A percentile compares a stretch with the other conserved stretches of the same genome.
phyloP scores from a whole-genome alignment of 2,888 invertebrate species.

The Melinaea menophilus region DNA sequence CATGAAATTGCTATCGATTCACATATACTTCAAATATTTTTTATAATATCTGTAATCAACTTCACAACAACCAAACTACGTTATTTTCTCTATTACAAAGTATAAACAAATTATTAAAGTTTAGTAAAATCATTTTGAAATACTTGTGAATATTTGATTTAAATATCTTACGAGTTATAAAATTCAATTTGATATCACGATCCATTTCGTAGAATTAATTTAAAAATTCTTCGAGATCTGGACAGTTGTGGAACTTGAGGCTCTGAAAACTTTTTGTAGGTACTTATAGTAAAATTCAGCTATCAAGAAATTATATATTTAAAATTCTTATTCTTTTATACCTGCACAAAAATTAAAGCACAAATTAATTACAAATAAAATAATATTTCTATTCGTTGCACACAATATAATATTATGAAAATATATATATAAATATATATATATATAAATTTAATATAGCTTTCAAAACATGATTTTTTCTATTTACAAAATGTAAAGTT shows the following conservation, averaged over 20 bases:
- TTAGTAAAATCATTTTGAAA: slow-evolving; percentile 20
- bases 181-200: slow-evolving; percentile 46
- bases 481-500: no score
- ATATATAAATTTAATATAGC: background rate
- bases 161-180: slow-evolving; percentile 33
- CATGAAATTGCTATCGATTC: background rate
- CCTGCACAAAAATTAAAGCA: no score
- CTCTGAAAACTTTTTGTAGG: slow-evolving; percentile 55
- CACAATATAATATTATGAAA: no score
- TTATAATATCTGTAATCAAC: no score
- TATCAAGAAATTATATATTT: no score
- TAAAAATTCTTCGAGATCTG: slow-evolving; percentile 68
- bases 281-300: no score
- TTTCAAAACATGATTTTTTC: no score
- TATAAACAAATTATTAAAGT: slow-evolving; percentile 8
- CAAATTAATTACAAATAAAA: no score
- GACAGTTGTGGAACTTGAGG: slow-evolving; percentile 68
- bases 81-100: slow-evolving; percentile 8
- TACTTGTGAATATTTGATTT: slow-evolving; percentile 31
- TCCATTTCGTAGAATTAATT: slow-evolving; percentile 50
- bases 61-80: background rate
- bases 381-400: no score
- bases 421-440: no score
- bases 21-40: no score
- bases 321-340: no score